These are phyloP conservation scores for Pegoplata infirma DNA, from an alignment of 2,888 invertebrate species.

Conservation along the genomic window DNA sequence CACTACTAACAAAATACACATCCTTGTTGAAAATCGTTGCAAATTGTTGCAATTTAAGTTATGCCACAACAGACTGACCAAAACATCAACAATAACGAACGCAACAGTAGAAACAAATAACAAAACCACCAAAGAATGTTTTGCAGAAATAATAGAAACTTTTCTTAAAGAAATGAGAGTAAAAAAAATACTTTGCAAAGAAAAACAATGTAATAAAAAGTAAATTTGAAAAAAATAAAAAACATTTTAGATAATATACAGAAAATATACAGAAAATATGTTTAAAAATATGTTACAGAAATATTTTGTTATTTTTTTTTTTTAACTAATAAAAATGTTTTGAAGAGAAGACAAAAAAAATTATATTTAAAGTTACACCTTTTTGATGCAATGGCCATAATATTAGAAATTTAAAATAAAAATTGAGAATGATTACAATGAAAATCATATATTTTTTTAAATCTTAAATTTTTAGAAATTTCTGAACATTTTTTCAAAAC, in stretches of 20 bases:
- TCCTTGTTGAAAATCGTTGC: constrained; percentile 30
- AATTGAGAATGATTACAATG: too few relatives aligned
- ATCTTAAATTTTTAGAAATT: too few relatives aligned
- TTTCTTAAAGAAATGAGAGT: not conserved
- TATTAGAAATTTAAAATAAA: too few relatives aligned
- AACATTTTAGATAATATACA: not conserved
- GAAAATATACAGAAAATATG: too few relatives aligned
- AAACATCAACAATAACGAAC: constrained; percentile 28
- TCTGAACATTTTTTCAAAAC: too few relatives aligned
- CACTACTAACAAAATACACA: not conserved
- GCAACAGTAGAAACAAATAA: constrained; percentile 28
- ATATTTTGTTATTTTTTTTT: too few relatives aligned
- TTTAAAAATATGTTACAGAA: too few relatives aligned
- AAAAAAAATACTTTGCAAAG: not conserved
- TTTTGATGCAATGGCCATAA: too few relatives aligned
- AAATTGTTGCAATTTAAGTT: constrained; percentile 54
- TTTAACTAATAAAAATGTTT: too few relatives aligned
- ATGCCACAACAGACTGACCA: constrained; percentile 47
- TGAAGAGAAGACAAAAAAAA: too few relatives aligned
- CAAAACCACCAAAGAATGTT: constrained; percentile 3
- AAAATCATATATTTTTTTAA: too few relatives aligned
- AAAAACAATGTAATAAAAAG: not conserved
- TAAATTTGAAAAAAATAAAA: not conserved
- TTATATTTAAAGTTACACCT: not conserved
- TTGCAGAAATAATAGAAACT: not conserved